These are phyloP conservation scores for Coryphaenoides rupestris DNA, from an alignment of 2,113 vertebrate species.

Conservation along the genomic window DNA sequence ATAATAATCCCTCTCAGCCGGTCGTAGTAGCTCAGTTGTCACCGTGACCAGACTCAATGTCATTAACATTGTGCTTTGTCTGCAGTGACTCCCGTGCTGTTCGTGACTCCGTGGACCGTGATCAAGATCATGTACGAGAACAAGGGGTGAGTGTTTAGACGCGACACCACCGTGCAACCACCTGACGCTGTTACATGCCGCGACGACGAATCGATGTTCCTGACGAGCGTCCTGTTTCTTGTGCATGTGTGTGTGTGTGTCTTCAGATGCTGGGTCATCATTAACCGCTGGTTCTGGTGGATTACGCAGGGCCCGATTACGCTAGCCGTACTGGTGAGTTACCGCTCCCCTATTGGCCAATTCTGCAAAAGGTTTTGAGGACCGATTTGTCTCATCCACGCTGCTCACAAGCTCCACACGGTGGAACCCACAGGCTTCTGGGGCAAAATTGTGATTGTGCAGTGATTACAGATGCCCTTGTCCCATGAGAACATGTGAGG, in stretches of 20 bases:
- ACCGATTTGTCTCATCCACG: too few species aligned
- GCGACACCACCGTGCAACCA: too few species aligned
- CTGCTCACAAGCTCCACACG: too few species aligned
- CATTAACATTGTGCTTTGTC: not conserved
- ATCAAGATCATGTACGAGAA: constrained; percentile 83
- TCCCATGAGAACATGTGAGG: too few species aligned
- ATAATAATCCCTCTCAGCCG: too few species aligned
- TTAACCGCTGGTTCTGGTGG: constrained; percentile 87
- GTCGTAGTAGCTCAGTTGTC: too few species aligned
- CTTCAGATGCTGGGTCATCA: constrained; percentile 87
- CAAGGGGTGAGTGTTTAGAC: constrained; percentile 71
- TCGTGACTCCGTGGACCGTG: constrained; percentile 84
- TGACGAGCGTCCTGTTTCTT: not conserved
- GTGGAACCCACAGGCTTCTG: too few species aligned
- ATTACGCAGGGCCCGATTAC: constrained; percentile 89
- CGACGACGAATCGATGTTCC: too few species aligned
- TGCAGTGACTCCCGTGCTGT: constrained; percentile 84
- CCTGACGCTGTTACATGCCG: too few species aligned
- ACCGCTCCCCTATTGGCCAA: not conserved
- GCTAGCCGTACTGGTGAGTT: constrained; percentile 84
- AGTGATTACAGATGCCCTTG: too few species aligned
- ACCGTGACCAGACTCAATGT: too few species aligned
- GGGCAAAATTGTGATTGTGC: too few species aligned
- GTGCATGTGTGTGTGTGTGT: constrained; percentile 4
- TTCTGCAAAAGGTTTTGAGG: not conserved